A percentile compares a stretch with the other conserved stretches of the same genome.
These are phyloP conservation scores for Trissolcus basalis DNA, from an alignment of 1,140 invertebrate species.

Conservation along the genomic window DNA sequence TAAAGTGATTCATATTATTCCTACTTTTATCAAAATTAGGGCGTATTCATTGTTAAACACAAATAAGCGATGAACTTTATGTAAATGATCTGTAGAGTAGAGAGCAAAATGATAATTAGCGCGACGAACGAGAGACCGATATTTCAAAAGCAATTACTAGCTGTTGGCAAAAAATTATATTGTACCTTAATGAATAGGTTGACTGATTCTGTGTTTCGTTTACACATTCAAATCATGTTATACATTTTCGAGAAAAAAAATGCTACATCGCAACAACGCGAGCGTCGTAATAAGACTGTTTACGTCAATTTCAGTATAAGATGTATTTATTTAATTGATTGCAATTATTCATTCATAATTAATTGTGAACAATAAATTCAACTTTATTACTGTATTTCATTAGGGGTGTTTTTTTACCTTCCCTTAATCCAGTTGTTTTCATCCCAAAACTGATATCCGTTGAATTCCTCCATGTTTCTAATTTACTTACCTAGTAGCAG, in stretches of 20 bases:
- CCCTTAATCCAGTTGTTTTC: too few relatives aligned
- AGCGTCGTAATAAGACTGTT: slow-evolving; percentile 75
- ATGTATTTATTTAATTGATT: slow-evolving; percentile 67
- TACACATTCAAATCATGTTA: slow-evolving; percentile 59
- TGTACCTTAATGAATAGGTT: slow-evolving; percentile 61
- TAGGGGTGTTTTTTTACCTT: too few relatives aligned
- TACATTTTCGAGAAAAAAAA: slow-evolving; percentile 61
- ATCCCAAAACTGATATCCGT: too few relatives aligned
- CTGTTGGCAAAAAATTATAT: slow-evolving; percentile 55
- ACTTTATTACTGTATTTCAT: slow-evolving; percentile 61
- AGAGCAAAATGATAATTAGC: slow-evolving; percentile 33
- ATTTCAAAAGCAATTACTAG: slow-evolving; percentile 49
- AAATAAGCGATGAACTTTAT: slow-evolving; percentile 41
- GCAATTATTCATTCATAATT: slow-evolving; percentile 64
- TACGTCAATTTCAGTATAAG: slow-evolving; percentile 74
- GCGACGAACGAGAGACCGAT: slow-evolving; percentile 31
- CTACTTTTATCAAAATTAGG: slow-evolving; percentile 71
- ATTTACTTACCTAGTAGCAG: too few relatives aligned
- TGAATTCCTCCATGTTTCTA: too few relatives aligned
- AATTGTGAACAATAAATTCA: slow-evolving; percentile 65
- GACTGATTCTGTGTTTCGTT: slow-evolving; percentile 70
- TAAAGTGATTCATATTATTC: slow-evolving; percentile 68
- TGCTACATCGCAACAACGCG: slow-evolving; percentile 68
- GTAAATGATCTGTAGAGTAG: slow-evolving; percentile 50
- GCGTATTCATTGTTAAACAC: slow-evolving; percentile 64